A percentile compares a stretch with the other conserved stretches of the same genome.
These are phyloP conservation scores for Chanos chanos DNA, from an alignment of 2,797 vertebrate species.

Conservation along the genomic window DNA sequence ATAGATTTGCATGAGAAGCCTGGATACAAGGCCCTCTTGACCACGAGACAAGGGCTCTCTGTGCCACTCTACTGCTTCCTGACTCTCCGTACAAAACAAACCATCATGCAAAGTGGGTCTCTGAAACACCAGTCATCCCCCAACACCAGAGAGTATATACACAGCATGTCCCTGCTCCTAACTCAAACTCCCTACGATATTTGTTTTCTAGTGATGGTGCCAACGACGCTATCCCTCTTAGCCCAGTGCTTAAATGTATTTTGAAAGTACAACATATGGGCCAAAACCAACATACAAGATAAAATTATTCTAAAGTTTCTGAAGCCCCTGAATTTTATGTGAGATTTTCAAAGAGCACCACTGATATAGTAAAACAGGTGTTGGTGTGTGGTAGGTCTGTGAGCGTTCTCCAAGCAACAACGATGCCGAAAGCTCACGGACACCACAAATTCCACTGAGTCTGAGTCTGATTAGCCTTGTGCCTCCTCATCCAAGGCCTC, in stretches of 20 bases:
- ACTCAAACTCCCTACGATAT: neutral
- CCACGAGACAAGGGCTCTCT: conserved; percentile 49
- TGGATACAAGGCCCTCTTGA: conserved; percentile 37
- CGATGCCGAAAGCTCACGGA: conserved; percentile 5
- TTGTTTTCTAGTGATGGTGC: too few species aligned
- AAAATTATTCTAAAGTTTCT: too few species aligned
- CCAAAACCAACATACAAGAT: too few species aligned
- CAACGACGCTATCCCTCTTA: too few species aligned
- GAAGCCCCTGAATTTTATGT: too few species aligned
- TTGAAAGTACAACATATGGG: too few species aligned
- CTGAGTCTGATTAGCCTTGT: conserved; percentile 32
- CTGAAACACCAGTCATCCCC: conserved; percentile 12
- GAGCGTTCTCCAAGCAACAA: conserved; percentile 16
- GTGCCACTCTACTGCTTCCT: conserved; percentile 43
- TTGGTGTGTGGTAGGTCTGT: too few species aligned
- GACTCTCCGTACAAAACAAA: conserved; percentile 52
- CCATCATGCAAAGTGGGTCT: conserved; percentile 63
- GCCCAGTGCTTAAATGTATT: too few species aligned
- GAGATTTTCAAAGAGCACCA: too few species aligned
- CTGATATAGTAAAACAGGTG: too few species aligned
- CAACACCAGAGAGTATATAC: neutral
- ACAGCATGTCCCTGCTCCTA: neutral
- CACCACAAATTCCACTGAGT: conserved; percentile 34
- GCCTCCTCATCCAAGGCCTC: conserved; percentile 48
- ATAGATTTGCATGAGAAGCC: conserved; percentile 68